These are phyloP conservation scores for Venusia cambrica DNA, from an alignment of 2,888 invertebrate genomes.

Conservation along the genomic window DNA sequence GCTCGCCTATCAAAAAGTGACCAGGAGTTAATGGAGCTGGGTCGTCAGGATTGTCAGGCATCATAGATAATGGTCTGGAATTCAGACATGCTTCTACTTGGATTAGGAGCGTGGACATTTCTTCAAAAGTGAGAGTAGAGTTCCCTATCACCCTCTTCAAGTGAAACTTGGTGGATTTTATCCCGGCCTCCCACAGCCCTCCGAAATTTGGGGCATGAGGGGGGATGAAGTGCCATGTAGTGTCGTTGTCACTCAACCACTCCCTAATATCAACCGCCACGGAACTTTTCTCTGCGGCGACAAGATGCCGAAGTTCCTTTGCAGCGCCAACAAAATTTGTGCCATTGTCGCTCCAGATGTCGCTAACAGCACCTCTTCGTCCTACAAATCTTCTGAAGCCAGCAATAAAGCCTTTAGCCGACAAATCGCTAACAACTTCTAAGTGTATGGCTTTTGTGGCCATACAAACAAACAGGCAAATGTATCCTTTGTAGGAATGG, in stretches of 20 bases:
- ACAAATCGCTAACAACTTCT: slow-evolving; percentile 36
- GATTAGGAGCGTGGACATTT: too few relatives aligned
- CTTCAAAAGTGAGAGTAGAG: too few relatives aligned
- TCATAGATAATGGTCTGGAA: too few relatives aligned
- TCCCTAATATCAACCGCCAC: background rate
- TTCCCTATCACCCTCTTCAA: too few relatives aligned
- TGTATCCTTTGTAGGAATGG: slow-evolving; percentile 26
- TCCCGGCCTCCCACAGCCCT: background rate
- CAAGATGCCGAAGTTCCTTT: background rate
- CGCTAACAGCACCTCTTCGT: slow-evolving; percentile 24
- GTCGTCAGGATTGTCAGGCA: too few relatives aligned
- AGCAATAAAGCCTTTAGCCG: slow-evolving; percentile 31
- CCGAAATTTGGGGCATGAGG: slow-evolving; percentile 3
- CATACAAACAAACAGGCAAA: slow-evolving; percentile 15
- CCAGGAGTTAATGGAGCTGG: too few relatives aligned
- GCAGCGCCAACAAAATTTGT: slow-evolving; percentile 17
- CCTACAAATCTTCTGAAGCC: slow-evolving; percentile 30
- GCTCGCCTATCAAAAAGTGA: too few relatives aligned
- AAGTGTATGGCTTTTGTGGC: slow-evolving; percentile 34
- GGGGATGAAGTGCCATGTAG: too few relatives aligned
- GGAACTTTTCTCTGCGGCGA: background rate
- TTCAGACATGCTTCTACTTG: too few relatives aligned
- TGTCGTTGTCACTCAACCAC: background rate
- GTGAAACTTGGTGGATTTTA: background rate
- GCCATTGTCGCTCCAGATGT: slow-evolving; percentile 33